Conservation (phyloP, 2,888 invertebrate species). For the Andrena minutula region DNA sequence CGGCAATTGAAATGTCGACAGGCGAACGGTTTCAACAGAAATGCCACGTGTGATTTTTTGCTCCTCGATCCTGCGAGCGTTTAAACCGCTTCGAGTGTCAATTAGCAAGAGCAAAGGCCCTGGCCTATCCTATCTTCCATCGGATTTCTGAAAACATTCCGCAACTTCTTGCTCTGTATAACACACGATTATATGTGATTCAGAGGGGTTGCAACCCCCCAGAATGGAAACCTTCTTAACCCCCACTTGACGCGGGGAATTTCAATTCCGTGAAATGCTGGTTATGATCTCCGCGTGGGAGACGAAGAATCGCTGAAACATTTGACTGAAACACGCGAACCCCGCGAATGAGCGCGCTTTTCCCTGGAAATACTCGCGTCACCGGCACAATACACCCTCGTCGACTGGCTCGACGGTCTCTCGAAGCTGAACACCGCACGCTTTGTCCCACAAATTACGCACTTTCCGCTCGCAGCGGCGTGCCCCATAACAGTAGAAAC, state of each 20-base stretch:
- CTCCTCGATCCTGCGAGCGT: too few relatives aligned
- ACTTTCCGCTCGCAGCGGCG: neutral
- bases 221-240: too few relatives aligned
- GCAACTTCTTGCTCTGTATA: too few relatives aligned
- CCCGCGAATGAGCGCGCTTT: constrained; percentile 4
- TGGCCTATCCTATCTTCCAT: too few relatives aligned
- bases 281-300: neutral
- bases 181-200: too few relatives aligned
- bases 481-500: neutral
- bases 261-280: too few relatives aligned
- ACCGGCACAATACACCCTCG: constrained; percentile 11
- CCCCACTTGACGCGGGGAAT: too few relatives aligned
- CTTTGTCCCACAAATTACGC: constrained; percentile 34
- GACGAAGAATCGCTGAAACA: neutral
- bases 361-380: constrained; percentile 13
- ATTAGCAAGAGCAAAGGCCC: too few relatives aligned
- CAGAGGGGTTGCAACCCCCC: too few relatives aligned
- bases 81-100: too few relatives aligned
- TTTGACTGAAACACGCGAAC: constrained; percentile 9
- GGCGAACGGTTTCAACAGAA: neutral
- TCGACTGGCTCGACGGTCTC: constrained; percentile 22
- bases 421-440: constrained; percentile 20
- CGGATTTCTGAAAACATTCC: too few relatives aligned
- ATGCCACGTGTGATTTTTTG: too few relatives aligned
- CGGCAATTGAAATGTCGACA: neutral